Evolutionary conservation across 1,140 invertebrate species (phyloP).

Genomic region (Solenopsis fugax): DNA sequence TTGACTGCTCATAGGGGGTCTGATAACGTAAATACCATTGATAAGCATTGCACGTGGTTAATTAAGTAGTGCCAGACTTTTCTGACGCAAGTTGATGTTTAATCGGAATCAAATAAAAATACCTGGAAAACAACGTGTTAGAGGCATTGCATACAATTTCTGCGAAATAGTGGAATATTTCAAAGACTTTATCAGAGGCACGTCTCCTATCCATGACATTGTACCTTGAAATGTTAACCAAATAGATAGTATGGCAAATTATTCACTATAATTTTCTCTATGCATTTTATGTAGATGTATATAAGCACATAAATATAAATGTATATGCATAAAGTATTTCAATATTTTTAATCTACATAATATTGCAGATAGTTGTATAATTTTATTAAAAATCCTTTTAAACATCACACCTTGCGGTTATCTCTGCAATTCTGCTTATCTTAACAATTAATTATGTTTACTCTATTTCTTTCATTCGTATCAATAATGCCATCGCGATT

Average conservation of each 20-base stretch:
- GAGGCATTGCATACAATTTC: neutral
- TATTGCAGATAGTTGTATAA: neutral
- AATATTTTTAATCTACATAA: neutral
- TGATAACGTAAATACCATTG: conserved; percentile 50
- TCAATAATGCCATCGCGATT: conserved; percentile 18
- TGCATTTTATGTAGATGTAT: neutral
- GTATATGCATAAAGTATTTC: neutral
- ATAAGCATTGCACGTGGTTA: conserved; percentile 9
- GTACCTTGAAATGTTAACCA: neutral
- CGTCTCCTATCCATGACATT: neutral
- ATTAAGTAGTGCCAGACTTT: neutral
- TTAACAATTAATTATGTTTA: conserved; percentile 20
- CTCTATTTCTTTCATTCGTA: neutral
- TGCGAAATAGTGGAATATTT: conserved; percentile 46
- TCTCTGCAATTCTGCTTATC: neutral
- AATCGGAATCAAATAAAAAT: neutral
- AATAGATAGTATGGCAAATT: neutral
- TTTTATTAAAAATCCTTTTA: neutral
- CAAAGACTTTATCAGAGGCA: neutral
- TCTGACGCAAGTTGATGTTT: neutral
- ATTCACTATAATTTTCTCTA: neutral
- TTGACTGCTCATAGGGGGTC: conserved; percentile 38
- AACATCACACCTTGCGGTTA: neutral
- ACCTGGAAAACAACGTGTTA: neutral
- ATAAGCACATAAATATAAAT: neutral